Evolutionary conservation across 2,113 vertebrate genomes (phyloP), one percentile per base, ranked within the genome.

Genomic region (Ammodramus savannarum): DNA sequence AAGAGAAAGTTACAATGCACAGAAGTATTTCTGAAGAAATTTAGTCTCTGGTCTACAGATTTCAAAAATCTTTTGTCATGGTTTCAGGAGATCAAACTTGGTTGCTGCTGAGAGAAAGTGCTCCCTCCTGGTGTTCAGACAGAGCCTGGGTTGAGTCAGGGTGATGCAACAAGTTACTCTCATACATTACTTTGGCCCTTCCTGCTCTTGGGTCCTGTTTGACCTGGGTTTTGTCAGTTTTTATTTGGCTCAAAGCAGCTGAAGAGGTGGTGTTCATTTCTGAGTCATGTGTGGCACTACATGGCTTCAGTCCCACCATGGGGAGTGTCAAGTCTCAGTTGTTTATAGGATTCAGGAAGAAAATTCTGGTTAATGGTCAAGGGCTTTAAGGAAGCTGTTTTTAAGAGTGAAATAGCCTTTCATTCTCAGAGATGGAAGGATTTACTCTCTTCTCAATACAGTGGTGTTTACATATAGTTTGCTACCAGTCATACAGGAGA

Each of bases 271-370:
- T 13, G 29, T 25, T 46, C 1, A 0, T 77, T 78, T 29, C 19
- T 32, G 52, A 63, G 44, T 38, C 7, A 1, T 6, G 8, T 16
- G 13, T 41, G n/a, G 26, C 22, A 4, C 39, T 22, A 0, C 8
- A 6, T 1, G 14, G 36, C 16, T 55, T 67, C 34, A 58, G 13
- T 67, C 25, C 38, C 14, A 16, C 29, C 31, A 0, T 4, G 27
- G 55, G 41, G 41, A 22, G 5, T 67, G 25, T 27, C 15, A 19
- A 8, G 10, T 55, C 48, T 59, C 32, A 49, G 43, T 4, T 81
- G 26, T 23, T 34, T 23, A 11, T 18, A 32, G 48, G 39, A 62
- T 55, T 84, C 14, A 48, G 62, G 51, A 48, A 34, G 49, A 62
- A 82, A 67, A n/a, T 55, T 54, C 6, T 83, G 25, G 3, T n/a